Conservation (phyloP, 2,113 vertebrate species). For the Haemorhous mexicanus region DNA sequence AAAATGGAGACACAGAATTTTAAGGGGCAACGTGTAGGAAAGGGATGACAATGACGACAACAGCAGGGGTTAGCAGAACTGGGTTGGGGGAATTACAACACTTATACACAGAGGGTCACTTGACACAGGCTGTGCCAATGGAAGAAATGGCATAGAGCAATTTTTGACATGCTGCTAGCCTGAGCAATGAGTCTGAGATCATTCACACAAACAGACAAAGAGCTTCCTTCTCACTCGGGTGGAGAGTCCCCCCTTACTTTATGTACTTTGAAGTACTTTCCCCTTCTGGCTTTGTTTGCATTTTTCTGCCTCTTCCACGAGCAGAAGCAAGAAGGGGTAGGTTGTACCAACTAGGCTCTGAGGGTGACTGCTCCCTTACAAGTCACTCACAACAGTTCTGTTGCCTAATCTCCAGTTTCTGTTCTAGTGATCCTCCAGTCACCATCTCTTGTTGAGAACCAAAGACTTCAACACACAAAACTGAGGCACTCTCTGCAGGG, state of each 20-base stretch:
- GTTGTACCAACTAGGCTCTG: background rate
- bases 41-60: conserved; percentile 25
- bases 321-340: background rate
- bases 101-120: conserved; percentile 40
- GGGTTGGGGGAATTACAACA: conserved; percentile 47
- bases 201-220: conserved; percentile 22
- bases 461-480: background rate
- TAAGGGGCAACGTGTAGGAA: conserved; percentile 63
- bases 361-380: background rate
- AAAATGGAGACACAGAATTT: conserved; percentile 66
- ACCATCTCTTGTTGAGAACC: background rate
- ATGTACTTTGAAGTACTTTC: background rate
- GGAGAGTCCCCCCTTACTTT: background rate
- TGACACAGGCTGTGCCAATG: conserved; percentile 6
- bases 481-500: background rate
- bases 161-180: conserved; percentile 33
- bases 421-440: background rate
- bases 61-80: conserved; percentile 56
- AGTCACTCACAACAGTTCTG: background rate
- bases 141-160: conserved; percentile 39
- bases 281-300: background rate
- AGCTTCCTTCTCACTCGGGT: background rate
- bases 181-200: conserved; percentile 17
- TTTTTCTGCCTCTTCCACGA: background rate
- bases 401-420: background rate